phyloP scores from a whole-genome alignment of 2,113 vertebrate species.

The Phoenicopterus ruber region DNA sequence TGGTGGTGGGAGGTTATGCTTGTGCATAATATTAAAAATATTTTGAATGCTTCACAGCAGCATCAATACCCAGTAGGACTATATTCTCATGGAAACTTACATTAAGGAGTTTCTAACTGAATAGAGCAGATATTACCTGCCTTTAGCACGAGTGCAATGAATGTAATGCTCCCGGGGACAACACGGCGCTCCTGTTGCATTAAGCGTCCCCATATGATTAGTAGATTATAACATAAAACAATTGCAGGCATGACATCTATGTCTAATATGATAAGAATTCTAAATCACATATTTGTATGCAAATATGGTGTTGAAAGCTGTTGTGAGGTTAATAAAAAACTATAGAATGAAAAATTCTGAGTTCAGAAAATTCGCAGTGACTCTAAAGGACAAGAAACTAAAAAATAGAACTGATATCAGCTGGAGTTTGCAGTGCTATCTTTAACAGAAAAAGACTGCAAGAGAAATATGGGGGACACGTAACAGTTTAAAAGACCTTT shows the following conservation, averaged over 20 bases:
- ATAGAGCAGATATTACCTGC: background rate
- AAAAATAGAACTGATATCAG: background rate
- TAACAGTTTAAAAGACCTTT: background rate
- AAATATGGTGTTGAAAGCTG: background rate
- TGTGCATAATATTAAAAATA: slow-evolving; percentile 54
- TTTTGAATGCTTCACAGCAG: slow-evolving; percentile 12
- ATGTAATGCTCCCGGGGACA: background rate
- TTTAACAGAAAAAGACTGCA: background rate
- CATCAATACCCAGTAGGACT: background rate
- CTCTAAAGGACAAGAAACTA: background rate
- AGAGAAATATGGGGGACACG: background rate
- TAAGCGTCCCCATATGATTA: background rate
- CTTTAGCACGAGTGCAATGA: background rate
- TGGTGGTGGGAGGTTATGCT: slow-evolving; percentile 13
- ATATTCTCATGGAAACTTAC: slow-evolving; percentile 21
- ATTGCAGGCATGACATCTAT: background rate
- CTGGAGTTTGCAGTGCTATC: background rate
- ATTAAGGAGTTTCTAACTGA: slow-evolving; percentile 14
- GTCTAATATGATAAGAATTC: background rate
- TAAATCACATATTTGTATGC: background rate
- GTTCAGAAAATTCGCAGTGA: background rate
- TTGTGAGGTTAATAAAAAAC: background rate
- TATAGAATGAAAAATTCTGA: background rate
- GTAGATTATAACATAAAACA: background rate
- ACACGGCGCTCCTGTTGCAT: background rate